Conservation (phyloP, 2,113 vertebrate species). For the Pipa parva region DNA sequence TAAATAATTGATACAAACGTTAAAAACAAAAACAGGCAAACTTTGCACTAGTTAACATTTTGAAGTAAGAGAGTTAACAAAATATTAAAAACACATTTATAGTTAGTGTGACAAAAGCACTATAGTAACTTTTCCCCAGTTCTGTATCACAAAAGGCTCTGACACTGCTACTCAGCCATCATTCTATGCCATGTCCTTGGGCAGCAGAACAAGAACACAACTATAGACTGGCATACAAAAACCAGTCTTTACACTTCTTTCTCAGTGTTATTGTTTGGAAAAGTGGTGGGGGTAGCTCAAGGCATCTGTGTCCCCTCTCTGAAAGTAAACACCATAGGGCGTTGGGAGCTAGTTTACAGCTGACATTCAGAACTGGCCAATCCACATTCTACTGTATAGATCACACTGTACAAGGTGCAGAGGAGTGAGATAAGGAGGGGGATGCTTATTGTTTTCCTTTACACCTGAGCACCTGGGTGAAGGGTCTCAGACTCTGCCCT, state of each 20-base stretch:
- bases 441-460: constrained; percentile 21
- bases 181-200: not conserved
- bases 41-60: no score
- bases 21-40: no score
- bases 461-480: constrained; percentile 16
- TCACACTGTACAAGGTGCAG: constrained; percentile 4
- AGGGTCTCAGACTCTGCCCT: constrained; percentile 28
- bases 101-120: no score
- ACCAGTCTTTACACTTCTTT: not conserved
- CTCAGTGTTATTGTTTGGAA: not conserved
- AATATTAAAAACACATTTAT: no score
- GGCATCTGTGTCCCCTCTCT: constrained; percentile 10
- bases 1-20: no score
- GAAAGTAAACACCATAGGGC: constrained; percentile 21
- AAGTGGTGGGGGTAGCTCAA: not conserved
- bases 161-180: constrained; percentile 11
- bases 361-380: constrained; percentile 25
- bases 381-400: constrained; percentile 36
- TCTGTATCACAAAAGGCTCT: not conserved
- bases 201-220: not conserved
- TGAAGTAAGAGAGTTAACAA: no score
- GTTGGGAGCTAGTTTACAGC: constrained; percentile 19
- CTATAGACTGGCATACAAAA: constrained; percentile 21
- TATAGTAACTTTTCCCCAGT: no score
- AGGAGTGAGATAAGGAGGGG: constrained; percentile 16